Conservation (phyloP, 1,140 invertebrate species). For the Monomorium pharaonis region DNA sequence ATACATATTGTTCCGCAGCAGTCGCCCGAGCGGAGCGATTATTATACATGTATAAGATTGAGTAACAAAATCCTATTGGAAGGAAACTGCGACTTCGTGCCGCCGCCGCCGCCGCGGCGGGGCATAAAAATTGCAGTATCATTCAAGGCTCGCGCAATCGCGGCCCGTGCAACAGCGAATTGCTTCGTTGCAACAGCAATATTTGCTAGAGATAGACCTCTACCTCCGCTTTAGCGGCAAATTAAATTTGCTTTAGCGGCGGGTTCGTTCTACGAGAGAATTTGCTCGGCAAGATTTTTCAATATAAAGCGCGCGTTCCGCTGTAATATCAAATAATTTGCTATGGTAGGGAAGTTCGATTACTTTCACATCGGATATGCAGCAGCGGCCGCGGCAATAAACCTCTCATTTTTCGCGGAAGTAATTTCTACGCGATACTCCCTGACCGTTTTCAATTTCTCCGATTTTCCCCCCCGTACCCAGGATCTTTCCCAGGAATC, state of each 20-base stretch:
- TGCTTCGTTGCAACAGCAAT: constrained; percentile 1
- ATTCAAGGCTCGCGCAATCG: background rate
- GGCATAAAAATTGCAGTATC: background rate
- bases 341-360: constrained; percentile 5
- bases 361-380: constrained; percentile 16
- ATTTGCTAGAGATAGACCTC: background rate
- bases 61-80: background rate
- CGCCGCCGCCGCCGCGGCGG: too few relatives aligned
- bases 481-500: background rate
- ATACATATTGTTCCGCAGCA: background rate
- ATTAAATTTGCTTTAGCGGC: constrained; percentile 8
- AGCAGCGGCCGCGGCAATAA: background rate
- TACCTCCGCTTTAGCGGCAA: background rate
- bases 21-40: background rate
- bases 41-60: constrained; percentile 2
- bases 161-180: background rate
- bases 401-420: background rate
- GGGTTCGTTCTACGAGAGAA: background rate
- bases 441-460: background rate
- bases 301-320: background rate
- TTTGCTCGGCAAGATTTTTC: background rate
- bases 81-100: background rate
- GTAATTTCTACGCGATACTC: constrained; percentile 18
- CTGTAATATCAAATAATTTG: constrained; percentile 7
- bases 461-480: background rate